Base-by-base conservation (phyloP, 2,888 invertebrate species). In the Spialia ferax region DNA sequence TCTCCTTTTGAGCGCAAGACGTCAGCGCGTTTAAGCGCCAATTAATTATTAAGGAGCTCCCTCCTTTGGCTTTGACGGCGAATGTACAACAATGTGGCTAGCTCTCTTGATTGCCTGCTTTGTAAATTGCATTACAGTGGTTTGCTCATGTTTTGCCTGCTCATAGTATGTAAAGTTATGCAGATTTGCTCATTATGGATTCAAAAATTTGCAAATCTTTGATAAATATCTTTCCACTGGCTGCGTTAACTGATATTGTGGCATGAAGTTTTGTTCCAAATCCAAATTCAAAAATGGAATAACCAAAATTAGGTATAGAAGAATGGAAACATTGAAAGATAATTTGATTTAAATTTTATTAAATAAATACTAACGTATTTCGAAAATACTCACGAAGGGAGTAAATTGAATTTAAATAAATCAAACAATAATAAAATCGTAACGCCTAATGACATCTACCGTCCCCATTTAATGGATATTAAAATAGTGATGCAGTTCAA, bases 31-130 rank as follows among this genome's bases (percentile, higher is more conserved):
- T 93, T 92, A 93, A 92, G 87, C 89, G 87, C 81, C 88, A 87
- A 91, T 93, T 93, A 93, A 93, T 93, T 92, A 93, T 93, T 93
- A 91, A 93, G 85, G 84, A 82, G 77, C 82, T 85, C 83, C 84
- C 85, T 90, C 88, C 91, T 90, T 91, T 89, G 87, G 85, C 89
- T 93, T 91, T 92, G 93, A 90, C 86, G 87, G 84, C 74, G 83
- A 81, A 81, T 87, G 83, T 85, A 88, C 89, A 91, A 93, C 92
- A 93, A 93, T 92, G 91, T 85, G 89, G 88, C 85, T 81, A 80
- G 80, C 84, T 84, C 81, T 86, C 84, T 85, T 89, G 91, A 92
- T 91, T 91, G 93, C 87, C 85, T 85, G 86, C 87, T 89, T 86
- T 88, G 86, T 86, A 89, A 89, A 91, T 89, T 91, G 86, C 84